These are phyloP conservation scores for Microplitis deprimator DNA, from an alignment of 2,888 invertebrate genomes.

Conservation along the genomic window DNA sequence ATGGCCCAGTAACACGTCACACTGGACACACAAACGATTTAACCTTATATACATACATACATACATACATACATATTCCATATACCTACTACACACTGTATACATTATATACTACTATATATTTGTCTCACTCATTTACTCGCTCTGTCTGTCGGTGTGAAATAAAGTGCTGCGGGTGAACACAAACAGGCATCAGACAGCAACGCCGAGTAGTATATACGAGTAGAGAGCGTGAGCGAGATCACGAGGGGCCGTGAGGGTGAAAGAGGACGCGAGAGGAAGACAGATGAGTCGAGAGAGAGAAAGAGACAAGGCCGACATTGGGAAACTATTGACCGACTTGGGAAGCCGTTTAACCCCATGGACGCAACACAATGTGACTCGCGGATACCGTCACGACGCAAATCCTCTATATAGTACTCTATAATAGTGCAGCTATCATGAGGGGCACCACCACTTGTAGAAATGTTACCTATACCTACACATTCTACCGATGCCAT, in stretches of 20 bases:
- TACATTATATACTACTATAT: constrained; percentile 4
- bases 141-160: constrained; percentile 45
- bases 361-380: constrained; percentile 44
- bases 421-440: constrained; percentile 12
- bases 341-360: constrained; percentile 48
- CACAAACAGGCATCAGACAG: constrained; percentile 12
- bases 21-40: neutral
- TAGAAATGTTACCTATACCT: neutral
- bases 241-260: constrained; percentile 22
- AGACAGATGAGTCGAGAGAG: constrained; percentile 40
- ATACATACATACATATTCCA: neutral
- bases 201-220: constrained; percentile 27
- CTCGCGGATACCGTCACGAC: constrained; percentile 13
- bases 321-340: constrained; percentile 67
- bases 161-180: constrained; percentile 52
- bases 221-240: constrained; percentile 23
- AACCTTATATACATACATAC: neutral
- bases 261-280: constrained; percentile 32
- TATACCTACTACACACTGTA: neutral
- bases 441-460: neutral
- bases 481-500: neutral
- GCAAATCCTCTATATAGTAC: neutral
- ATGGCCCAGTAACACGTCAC: constrained; percentile 21
- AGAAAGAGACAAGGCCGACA: constrained; percentile 50
- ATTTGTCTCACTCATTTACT: neutral